These are phyloP conservation scores for Hepsetus odoe DNA, from an alignment of 2,113 vertebrate species.

Conservation along the genomic window DNA sequence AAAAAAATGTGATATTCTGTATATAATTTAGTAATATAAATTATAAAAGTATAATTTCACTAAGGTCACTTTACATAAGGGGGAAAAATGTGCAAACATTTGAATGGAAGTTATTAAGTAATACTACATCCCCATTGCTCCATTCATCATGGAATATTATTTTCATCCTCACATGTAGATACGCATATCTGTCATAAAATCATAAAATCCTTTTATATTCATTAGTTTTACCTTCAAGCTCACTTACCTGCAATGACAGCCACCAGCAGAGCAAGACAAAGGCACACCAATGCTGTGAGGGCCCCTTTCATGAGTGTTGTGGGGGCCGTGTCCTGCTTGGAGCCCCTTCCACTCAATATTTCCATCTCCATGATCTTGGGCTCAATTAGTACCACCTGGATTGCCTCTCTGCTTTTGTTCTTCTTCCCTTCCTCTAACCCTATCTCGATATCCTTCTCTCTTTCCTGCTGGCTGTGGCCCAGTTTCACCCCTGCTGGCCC, in stretches of 20 bases:
- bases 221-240: too few relatives aligned
- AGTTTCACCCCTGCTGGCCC: neutral
- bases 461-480: conserved; percentile 1
- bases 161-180: too few relatives aligned
- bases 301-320: conserved; percentile 66
- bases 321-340: conserved; percentile 63
- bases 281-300: conserved; percentile 68
- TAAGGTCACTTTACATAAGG: too few relatives aligned
- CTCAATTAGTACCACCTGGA: neutral
- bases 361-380: conserved; percentile 70
- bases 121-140: too few relatives aligned
- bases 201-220: too few relatives aligned
- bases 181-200: too few relatives aligned
- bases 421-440: neutral
- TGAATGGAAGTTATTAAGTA: too few relatives aligned
- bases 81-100: too few relatives aligned
- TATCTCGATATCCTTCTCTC: neutral
- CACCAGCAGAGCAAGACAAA: conserved; percentile 71
- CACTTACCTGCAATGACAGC: conserved; percentile 76
- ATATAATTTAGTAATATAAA: too few relatives aligned
- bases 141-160: too few relatives aligned
- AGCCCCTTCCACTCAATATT: conserved; percentile 61
- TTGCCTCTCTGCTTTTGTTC: neutral
- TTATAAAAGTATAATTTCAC: too few relatives aligned
- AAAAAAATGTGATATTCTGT: too few relatives aligned